A percentile compares a stretch with the other conserved stretches of the same genome.
Evolutionary conservation across 2,888 invertebrate species (phyloP).

Genomic region (Brenthis hecate): DNA sequence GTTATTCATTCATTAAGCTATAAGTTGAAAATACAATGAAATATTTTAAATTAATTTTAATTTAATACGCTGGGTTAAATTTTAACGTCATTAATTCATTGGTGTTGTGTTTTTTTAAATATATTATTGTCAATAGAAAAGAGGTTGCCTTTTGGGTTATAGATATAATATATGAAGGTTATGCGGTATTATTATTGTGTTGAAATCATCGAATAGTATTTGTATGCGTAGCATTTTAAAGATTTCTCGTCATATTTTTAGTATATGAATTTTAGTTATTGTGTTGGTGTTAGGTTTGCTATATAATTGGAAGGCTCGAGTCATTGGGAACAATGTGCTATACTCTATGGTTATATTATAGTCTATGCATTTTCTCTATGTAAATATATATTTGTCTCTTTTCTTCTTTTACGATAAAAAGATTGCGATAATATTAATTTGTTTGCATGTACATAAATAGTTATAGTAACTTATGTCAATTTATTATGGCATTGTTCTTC

Average conservation of each 20-base stretch:
- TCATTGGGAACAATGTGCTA: slow-evolving; percentile 12
- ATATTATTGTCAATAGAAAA: too few relatives aligned
- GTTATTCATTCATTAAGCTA: too few relatives aligned
- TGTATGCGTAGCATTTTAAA: neutral
- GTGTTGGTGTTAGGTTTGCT: slow-evolving; percentile 1
- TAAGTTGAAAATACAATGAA: too few relatives aligned
- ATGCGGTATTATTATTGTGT: too few relatives aligned
- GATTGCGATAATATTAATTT: neutral
- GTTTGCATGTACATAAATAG: neutral
- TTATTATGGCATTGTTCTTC: slow-evolving; percentile 42
- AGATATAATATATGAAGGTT: too few relatives aligned
- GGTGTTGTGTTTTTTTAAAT: too few relatives aligned
- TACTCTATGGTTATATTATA: neutral
- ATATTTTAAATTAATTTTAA: too few relatives aligned
- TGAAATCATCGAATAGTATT: neutral
- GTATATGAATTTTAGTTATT: neutral
- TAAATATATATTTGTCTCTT: slow-evolving; percentile 3
- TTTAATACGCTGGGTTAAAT: too few relatives aligned
- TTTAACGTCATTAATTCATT: too few relatives aligned
- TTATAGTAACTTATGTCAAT: slow-evolving; percentile 14
- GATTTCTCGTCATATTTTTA: neutral
- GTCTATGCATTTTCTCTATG: neutral
- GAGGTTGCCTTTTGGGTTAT: too few relatives aligned
- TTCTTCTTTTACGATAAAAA: neutral
- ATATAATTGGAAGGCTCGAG: slow-evolving; percentile 13